Percentiles rank a stretch among this genome's conserved stretches.
Conservation (phyloP, 2,113 vertebrate genomes). For the Smithornis capensis region DNA sequence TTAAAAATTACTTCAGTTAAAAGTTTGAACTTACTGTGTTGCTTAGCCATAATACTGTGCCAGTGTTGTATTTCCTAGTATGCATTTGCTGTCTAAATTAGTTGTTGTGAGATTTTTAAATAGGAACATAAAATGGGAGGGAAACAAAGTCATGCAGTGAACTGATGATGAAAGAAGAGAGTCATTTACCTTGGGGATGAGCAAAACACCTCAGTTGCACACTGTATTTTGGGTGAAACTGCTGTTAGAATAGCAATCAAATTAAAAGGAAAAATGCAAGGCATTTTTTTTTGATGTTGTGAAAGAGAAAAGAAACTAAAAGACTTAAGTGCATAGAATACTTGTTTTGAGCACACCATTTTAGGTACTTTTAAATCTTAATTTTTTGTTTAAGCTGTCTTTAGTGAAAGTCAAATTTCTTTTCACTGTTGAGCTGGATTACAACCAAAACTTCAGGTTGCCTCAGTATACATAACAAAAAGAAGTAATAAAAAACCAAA, state of each 20-base stretch:
- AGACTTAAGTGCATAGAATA: background rate
- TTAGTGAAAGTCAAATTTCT: background rate
- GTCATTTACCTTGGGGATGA: background rate
- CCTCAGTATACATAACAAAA: background rate
- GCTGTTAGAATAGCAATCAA: background rate
- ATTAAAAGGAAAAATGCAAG: background rate
- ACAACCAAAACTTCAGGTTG: background rate
- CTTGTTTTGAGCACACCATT: background rate
- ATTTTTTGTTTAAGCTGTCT: background rate
- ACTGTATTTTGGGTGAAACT: background rate
- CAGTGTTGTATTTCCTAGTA: background rate
- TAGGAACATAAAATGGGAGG: background rate
- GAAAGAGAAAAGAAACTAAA: background rate
- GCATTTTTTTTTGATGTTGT: background rate
- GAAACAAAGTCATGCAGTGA: background rate
- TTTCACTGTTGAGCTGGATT: background rate
- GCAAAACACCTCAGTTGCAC: background rate
- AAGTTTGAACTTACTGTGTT: background rate
- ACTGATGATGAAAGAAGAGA: background rate
- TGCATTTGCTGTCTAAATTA: background rate
- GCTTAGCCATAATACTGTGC: background rate
- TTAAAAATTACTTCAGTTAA: background rate
- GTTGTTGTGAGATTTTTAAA: background rate
- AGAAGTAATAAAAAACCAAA: background rate
- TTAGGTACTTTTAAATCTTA: background rate